Evolutionary conservation across 1,140 invertebrate species (phyloP).

Genomic region (Colletes gigas): DNA sequence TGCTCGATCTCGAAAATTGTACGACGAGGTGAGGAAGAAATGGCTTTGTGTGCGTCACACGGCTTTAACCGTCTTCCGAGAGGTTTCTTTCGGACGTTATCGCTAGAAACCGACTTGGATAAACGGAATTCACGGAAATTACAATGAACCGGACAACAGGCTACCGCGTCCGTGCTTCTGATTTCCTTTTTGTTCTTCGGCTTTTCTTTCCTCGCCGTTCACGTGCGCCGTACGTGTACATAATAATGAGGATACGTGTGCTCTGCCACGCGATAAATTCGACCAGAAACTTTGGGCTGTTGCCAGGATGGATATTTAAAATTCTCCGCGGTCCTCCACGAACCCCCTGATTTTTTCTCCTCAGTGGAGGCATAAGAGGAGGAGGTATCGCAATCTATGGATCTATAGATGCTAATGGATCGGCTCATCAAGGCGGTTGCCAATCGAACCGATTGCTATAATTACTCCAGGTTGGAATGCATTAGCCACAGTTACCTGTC

Average conservation of each 20-base stretch:
- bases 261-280: conserved; percentile 65
- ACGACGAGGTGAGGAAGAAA: background rate
- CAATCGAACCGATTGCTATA: conserved; percentile 42
- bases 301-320: conserved; percentile 73
- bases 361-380: background rate
- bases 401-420: conserved; percentile 26
- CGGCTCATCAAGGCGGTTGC: conserved; percentile 35
- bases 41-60: conserved; percentile 21
- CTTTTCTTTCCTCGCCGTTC: conserved; percentile 8
- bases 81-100: background rate
- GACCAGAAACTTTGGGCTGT: conserved; percentile 66
- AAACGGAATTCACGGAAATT: conserved; percentile 58
- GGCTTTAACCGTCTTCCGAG: conserved; percentile 32
- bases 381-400: background rate
- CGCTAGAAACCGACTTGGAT: conserved; percentile 1
- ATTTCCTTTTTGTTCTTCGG: background rate
- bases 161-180: background rate
- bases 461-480: conserved; percentile 15
- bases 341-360: conserved; percentile 28
- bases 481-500: conserved; percentile 12
- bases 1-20: conserved; percentile 30
- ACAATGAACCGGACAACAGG: conserved; percentile 26
- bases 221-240: conserved; percentile 35
- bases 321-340: conserved; percentile 62
- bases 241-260: conserved; percentile 50